Conservation (phyloP, 2,888 invertebrate species). For the Malthinus seriepunctatus region DNA sequence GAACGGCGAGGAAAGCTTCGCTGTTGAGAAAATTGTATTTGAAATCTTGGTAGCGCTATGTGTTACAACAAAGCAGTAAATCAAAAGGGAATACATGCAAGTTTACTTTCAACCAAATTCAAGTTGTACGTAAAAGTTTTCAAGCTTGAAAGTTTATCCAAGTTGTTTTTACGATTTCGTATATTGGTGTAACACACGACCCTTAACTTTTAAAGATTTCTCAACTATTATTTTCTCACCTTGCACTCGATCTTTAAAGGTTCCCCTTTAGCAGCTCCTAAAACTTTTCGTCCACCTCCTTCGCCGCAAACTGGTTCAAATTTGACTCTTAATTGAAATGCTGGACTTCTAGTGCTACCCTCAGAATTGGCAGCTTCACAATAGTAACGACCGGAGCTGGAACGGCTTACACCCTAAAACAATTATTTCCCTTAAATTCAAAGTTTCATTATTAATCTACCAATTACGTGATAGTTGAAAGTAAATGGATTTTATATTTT, state of each 20-base stretch:
- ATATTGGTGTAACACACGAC: constrained; percentile 16
- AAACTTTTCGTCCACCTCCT: constrained; percentile 54
- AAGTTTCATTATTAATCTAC: no score
- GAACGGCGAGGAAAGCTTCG: constrained; percentile 15
- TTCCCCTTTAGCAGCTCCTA: constrained; percentile 61
- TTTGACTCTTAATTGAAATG: constrained; percentile 74
- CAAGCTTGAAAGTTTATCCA: constrained; percentile 16
- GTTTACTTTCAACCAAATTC: constrained; percentile 6
- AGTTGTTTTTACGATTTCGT: constrained; percentile 22
- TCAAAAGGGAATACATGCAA: constrained; percentile 20
- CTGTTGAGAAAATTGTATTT: constrained; percentile 22
- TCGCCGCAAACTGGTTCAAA: constrained; percentile 61
- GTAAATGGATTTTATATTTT: no score
- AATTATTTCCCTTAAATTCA: constrained; percentile 38
- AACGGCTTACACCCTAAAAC: constrained; percentile 72
- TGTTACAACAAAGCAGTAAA: constrained; percentile 13
- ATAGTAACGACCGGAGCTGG: constrained; percentile 73
- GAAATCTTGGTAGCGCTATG: constrained; percentile 12
- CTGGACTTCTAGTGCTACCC: constrained; percentile 76
- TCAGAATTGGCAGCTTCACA: constrained; percentile 79
- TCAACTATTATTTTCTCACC: constrained; percentile 41
- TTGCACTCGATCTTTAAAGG: constrained; percentile 58
- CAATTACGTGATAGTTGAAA: no score
- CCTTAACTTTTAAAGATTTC: constrained; percentile 14
- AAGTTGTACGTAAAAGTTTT: constrained; percentile 19